These are phyloP conservation scores for Miltochrista miniata DNA, from an alignment of 2,888 invertebrate genomes.

Conservation along the genomic window DNA sequence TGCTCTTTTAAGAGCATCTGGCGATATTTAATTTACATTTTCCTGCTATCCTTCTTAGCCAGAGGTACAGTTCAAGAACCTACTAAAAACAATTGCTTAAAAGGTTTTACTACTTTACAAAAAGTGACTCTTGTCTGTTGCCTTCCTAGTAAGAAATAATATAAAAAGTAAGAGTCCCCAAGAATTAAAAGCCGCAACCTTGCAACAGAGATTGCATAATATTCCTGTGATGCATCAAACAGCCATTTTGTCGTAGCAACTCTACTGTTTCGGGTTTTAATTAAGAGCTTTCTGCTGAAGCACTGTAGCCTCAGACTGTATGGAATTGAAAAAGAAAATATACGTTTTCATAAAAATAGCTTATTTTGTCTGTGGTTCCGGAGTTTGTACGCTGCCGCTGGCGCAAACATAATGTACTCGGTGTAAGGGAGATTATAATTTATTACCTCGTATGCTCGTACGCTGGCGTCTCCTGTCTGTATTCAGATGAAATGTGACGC, in stretches of 20 bases:
- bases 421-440: slow-evolving; percentile 5
- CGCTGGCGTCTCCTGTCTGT: slow-evolving; percentile 1
- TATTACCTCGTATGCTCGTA: slow-evolving; percentile 19
- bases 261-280: slow-evolving; percentile 57
- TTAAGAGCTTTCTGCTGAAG: slow-evolving; percentile 59
- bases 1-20: no score
- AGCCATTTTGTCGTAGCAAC: slow-evolving; percentile 46
- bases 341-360: slow-evolving; percentile 28
- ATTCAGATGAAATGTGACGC: not conserved
- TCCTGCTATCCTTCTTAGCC: no score
- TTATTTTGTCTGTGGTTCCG: slow-evolving; percentile 43
- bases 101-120: no score
- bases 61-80: no score
- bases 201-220: slow-evolving; percentile 32
- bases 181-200: not conserved
- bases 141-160: no score
- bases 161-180: not conserved
- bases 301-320: slow-evolving; percentile 44
- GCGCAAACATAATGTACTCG: no score
- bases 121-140: no score
- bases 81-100: no score
- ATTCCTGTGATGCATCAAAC: slow-evolving; percentile 36
- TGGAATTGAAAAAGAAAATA: slow-evolving; percentile 37
- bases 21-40: no score
- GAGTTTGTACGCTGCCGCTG: slow-evolving; percentile 6